phyloP scores from a whole-genome alignment of 2,113 vertebrate species.

The Hippocampus abdominalis region DNA sequence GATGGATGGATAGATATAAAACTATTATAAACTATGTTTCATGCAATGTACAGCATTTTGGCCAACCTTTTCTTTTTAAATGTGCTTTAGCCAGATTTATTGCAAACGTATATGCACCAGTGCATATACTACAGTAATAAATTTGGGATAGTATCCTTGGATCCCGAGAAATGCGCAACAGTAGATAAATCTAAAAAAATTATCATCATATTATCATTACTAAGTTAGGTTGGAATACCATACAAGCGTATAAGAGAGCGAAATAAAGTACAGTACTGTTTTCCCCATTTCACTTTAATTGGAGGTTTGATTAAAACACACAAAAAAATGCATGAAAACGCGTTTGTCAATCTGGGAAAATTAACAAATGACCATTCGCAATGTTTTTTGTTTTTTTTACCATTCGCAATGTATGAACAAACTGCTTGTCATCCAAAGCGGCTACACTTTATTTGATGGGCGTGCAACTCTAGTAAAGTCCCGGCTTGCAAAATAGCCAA shows the following conservation, averaged over 20 bases:
- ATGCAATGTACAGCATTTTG: background rate
- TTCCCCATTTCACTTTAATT: too few species aligned
- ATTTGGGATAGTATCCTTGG: too few species aligned
- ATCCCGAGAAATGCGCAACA: too few species aligned
- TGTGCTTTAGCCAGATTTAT: too few species aligned
- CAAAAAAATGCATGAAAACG: background rate
- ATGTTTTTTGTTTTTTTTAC: too few species aligned
- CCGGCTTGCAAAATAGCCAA: conserved; percentile 30
- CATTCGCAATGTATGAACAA: background rate
- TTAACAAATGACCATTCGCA: background rate
- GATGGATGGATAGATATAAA: too few species aligned
- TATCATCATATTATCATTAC: background rate
- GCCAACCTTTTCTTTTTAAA: too few species aligned
- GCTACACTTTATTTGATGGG: conserved; percentile 1
- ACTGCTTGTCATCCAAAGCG: background rate
- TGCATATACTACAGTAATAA: too few species aligned
- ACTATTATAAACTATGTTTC: background rate
- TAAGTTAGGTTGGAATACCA: background rate
- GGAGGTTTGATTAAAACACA: background rate
- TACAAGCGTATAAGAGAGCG: too few species aligned
- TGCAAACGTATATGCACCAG: too few species aligned
- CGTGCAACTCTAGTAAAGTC: rapidly evolving
- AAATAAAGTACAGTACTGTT: too few species aligned
- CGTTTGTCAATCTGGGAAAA: background rate
- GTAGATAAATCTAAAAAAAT: too few species aligned